Evolutionary conservation across 2,888 invertebrate genomes (phyloP).

Genomic region (Lymantria monacha): DNA sequence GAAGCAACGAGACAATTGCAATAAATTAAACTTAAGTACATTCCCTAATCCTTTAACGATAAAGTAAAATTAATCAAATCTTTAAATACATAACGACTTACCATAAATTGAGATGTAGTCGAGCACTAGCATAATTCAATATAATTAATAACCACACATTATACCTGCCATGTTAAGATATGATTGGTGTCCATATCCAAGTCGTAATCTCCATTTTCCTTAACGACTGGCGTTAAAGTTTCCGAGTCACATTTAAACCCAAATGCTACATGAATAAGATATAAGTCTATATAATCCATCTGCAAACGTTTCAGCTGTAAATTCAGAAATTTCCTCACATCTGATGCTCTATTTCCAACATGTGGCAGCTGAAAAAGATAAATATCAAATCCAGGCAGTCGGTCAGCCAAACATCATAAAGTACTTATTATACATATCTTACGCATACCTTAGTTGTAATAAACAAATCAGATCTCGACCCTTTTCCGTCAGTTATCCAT

Average conservation of each 20-base stretch:
- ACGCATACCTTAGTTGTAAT: constrained; percentile 89
- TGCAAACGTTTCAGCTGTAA: constrained; percentile 85
- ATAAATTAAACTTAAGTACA: too few species aligned
- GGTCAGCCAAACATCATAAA: too few species aligned
- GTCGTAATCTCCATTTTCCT: constrained; percentile 82
- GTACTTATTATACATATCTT: too few species aligned
- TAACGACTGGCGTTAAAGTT: constrained; percentile 77
- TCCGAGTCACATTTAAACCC: constrained; percentile 82
- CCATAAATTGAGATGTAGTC: too few species aligned
- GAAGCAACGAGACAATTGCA: too few species aligned
- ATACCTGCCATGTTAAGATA: constrained; percentile 87
- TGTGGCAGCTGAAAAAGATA: constrained; percentile 82
- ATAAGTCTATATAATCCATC: constrained; percentile 88
- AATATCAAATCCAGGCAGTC: neutral
- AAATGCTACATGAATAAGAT: constrained; percentile 90
- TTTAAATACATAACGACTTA: too few species aligned
- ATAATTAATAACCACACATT: too few species aligned
- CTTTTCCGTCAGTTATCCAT: constrained; percentile 84
- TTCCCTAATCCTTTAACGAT: too few species aligned
- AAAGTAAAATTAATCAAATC: too few species aligned
- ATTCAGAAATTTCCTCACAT: constrained; percentile 85
- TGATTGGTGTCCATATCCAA: constrained; percentile 85
- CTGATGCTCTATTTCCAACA: constrained; percentile 85
- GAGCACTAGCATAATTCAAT: too few species aligned
- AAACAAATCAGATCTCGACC: constrained; percentile 87